These are phyloP conservation scores for Monopterus albus DNA, from an alignment of 2,113 vertebrate species.

Conservation along the genomic window DNA sequence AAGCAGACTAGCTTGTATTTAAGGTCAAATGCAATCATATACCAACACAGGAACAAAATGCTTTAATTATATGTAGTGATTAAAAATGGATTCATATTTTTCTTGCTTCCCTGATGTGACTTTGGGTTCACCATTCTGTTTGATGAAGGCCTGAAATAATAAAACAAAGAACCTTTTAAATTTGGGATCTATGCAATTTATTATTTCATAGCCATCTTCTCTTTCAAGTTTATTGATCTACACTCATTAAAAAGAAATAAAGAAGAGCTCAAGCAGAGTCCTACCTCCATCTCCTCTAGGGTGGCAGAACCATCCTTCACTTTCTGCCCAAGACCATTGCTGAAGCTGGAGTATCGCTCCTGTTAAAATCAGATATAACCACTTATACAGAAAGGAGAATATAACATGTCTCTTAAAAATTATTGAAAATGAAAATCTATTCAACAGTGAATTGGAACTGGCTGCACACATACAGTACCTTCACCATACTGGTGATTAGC, in stretches of 20 bases:
- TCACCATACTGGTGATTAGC: conserved; percentile 64
- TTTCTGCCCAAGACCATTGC: conserved; percentile 66
- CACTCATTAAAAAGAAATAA: too few relatives aligned
- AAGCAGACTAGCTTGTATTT: neutral
- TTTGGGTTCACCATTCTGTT: conserved; percentile 70
- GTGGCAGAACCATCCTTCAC: conserved; percentile 69
- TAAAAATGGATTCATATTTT: conserved; percentile 77
- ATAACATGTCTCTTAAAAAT: neutral
- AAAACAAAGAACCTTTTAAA: neutral
- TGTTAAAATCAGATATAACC: conserved; percentile 36
- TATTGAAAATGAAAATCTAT: neutral
- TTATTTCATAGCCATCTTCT: neutral
- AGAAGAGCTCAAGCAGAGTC: neutral
- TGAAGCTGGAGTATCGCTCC: conserved; percentile 76
- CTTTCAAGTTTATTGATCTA: too few relatives aligned
- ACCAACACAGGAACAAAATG: neutral
- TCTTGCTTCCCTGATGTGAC: conserved; percentile 79
- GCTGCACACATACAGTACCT: conserved; percentile 54
- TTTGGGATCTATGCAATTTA: neutral
- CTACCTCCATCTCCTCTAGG: conserved; percentile 76
- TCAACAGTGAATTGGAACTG: neutral
- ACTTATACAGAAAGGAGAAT: neutral
- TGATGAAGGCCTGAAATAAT: conserved; percentile 70
- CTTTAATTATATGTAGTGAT: conserved; percentile 69
- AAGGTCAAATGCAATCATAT: neutral